Percentiles rank a stretch among this genome's conserved stretches.
These are phyloP conservation scores for Wiebesia pumilae DNA, from an alignment of 1,140 invertebrate genomes.

Conservation along the genomic window DNA sequence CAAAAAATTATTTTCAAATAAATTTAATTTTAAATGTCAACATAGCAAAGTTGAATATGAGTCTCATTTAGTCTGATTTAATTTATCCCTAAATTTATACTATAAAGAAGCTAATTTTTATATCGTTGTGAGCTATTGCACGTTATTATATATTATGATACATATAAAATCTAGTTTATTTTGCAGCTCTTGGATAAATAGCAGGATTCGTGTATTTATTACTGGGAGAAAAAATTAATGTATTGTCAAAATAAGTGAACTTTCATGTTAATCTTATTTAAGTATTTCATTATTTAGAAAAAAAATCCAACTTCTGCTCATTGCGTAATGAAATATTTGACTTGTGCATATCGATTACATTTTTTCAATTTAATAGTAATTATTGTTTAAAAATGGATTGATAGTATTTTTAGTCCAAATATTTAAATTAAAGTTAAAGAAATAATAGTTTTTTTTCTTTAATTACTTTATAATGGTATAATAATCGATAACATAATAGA, in stretches of 20 bases:
- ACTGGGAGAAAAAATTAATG: too few species aligned
- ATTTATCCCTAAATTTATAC: neutral
- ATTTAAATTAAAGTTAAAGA: neutral
- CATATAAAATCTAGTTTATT: too few species aligned
- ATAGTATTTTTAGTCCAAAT: neutral
- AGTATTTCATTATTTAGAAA: too few species aligned
- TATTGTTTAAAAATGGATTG: neutral
- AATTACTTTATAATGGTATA: neutral
- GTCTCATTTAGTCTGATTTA: neutral
- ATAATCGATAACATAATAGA: neutral
- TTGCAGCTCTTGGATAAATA: too few species aligned
- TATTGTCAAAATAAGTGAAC: too few species aligned
- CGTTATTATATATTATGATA: too few species aligned
- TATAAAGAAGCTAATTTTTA: too few species aligned
- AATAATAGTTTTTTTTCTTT: neutral
- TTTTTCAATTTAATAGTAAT: neutral
- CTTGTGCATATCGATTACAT: neutral
- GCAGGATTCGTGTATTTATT: too few species aligned
- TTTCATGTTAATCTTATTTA: too few species aligned
- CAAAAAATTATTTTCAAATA: slow-evolving; percentile 1
- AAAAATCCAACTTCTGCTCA: too few species aligned
- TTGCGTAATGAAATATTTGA: too few species aligned
- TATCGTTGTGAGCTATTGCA: too few species aligned
- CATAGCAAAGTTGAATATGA: neutral
- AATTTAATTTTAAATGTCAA: neutral